These are phyloP conservation scores for Mus pahari DNA, from an alignment of 2,113 vertebrate genomes.

Conservation along the genomic window DNA sequence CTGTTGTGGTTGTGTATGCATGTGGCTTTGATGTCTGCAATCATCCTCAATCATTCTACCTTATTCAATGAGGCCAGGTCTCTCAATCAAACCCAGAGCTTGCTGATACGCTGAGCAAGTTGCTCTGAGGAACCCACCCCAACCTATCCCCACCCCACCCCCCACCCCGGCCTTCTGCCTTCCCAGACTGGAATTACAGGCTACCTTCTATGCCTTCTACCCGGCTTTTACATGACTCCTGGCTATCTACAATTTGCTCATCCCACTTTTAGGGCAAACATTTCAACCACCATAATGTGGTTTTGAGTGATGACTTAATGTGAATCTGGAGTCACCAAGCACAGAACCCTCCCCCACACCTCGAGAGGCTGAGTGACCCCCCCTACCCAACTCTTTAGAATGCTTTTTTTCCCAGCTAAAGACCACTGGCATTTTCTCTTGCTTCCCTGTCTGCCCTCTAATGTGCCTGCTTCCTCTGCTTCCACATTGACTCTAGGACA, in stretches of 20 bases:
- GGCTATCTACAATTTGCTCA: not conserved
- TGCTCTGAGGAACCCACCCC: not conserved
- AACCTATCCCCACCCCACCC: no score
- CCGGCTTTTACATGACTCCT: not conserved
- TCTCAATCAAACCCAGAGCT: not conserved
- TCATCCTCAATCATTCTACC: not conserved
- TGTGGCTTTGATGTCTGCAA: not conserved
- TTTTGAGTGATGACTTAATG: not conserved
- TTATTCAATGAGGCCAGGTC: not conserved
- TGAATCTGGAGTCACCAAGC: not conserved
- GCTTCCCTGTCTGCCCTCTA: not conserved
- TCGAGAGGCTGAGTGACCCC: not conserved
- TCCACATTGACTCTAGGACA: not conserved
- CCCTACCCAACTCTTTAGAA: not conserved
- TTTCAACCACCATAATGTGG: not conserved
- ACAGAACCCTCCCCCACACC: not conserved
- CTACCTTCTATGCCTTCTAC: not conserved
- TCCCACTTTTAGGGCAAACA: not conserved
- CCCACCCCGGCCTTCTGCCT: no score
- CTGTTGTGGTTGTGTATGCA: not conserved
- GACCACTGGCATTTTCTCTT: not conserved
- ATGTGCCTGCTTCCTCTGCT: not conserved
- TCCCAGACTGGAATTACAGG: not conserved
- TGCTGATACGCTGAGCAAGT: not conserved
- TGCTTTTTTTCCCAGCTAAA: not conserved